Base-by-base conservation (phyloP, 2,113 vertebrate species). In the Gobio gobio region DNA sequence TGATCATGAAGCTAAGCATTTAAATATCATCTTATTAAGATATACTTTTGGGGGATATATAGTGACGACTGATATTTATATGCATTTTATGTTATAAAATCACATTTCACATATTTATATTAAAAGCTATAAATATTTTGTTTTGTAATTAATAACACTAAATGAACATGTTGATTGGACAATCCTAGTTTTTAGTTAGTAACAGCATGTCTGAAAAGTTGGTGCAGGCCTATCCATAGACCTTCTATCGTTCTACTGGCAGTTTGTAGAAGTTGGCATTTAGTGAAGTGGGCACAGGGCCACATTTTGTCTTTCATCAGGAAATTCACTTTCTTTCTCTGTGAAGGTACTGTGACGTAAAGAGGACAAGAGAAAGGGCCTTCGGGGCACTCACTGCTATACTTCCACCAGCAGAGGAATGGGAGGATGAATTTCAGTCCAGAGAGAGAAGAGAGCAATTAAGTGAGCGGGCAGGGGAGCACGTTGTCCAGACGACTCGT, bases 341-440 rank as follows among this genome's bases (percentile, higher is more conserved):
- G 20, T 70, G 73, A 61, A 83, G 54, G 61, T 78, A 59, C 86
- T 63, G 85, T 92, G 88, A 92, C 88, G 88, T 89, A 86, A 86
- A 82, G 85, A 90, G 80, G 88, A 90, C 91, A 90, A 80, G 72
- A 89, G 85, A 87, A 66, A 88, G 36, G 63, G 90, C 93, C 90
- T 74, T 3, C 7, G 58, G 90, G 93, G 89, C 78, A 82, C 22
- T 82, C n/a, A 29, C 83, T 80, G 75, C 78, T 86, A 86, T 88
- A 88, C 91, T 91, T 92, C 84, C 86, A 90, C 58, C 80, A 88
- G 89, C 66, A 56, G 74, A 73, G 87, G n/a, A 54, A 83, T 51
- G 59, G 70, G 45, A 86, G 77, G 82, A 86, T 86, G 84, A 89
- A 70, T 85, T 85, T 85, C 74, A 85, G 83, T 83, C 85, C 83